Conservation (phyloP, 2,113 vertebrate genomes). For the Mustela lutreola region DNA sequence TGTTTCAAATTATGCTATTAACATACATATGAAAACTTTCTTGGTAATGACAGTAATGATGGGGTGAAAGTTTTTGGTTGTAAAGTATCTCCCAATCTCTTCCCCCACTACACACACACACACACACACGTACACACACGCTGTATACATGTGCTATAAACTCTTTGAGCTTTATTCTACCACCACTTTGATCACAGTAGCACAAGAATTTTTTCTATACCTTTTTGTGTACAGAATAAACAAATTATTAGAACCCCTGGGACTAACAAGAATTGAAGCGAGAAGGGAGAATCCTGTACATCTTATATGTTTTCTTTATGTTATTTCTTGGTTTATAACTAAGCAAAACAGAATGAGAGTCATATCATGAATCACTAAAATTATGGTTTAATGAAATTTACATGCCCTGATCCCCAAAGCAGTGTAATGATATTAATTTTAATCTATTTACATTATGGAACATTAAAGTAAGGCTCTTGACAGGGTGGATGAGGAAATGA, state of each 20-base stretch:
- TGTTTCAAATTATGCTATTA: not conserved
- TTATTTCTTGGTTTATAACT: not conserved
- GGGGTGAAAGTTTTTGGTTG: not conserved
- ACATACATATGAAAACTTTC: not conserved
- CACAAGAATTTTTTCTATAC: not conserved
- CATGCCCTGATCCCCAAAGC: not conserved
- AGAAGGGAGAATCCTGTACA: not conserved
- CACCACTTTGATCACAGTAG: not conserved
- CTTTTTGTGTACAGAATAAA: not conserved
- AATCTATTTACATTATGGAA: not conserved
- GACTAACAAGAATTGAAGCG: not conserved
- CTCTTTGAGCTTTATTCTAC: not conserved
- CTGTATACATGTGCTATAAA: not conserved
- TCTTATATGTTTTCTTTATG: not conserved
- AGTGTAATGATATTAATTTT: not conserved
- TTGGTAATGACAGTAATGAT: not conserved
- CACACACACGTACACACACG: not conserved
- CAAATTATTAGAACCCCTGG: not conserved
- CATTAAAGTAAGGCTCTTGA: not conserved
- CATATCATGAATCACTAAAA: not conserved
- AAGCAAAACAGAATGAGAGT: not conserved
- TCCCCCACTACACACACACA: not conserved
- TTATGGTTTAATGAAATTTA: not conserved
- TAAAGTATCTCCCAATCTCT: not conserved
- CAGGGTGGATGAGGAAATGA: not conserved